A percentile compares a stretch with the other conserved stretches of the same genome.
Evolutionary conservation across 2,113 vertebrate species (phyloP).

Genomic region (Tachysurus vachellii): DNA sequence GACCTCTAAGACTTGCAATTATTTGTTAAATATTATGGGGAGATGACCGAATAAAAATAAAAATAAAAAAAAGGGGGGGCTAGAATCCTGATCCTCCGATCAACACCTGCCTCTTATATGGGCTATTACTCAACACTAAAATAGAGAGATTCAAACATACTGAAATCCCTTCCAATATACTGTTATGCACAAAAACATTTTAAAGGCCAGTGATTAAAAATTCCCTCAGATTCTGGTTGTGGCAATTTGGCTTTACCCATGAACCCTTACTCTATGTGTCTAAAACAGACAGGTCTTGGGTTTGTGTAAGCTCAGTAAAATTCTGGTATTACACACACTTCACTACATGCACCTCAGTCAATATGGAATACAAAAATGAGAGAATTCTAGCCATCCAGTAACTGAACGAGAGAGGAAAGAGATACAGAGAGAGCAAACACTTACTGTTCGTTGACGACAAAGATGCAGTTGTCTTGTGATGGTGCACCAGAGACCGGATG

Average conservation of each 20-base stretch:
- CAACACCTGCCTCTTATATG: too few species aligned
- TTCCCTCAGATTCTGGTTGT: too few species aligned
- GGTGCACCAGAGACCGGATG: constrained; percentile 90
- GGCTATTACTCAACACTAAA: too few species aligned
- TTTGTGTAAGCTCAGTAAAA: not conserved
- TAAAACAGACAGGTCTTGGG: not conserved
- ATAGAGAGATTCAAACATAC: not conserved
- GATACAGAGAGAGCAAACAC: constrained; percentile 67
- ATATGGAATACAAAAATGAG: not conserved
- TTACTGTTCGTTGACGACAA: constrained; percentile 98
- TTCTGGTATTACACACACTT: not conserved
- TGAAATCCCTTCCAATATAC: not conserved
- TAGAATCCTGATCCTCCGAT: too few species aligned
- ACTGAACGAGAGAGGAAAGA: not conserved
- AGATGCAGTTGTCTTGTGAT: constrained; percentile 98
- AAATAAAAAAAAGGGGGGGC: too few species aligned
- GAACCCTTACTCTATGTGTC: not conserved
- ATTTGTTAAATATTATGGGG: not conserved
- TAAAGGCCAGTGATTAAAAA: not conserved
- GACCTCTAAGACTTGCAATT: not conserved
- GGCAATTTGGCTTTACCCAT: not conserved
- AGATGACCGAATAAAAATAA: not conserved
- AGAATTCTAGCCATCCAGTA: not conserved
- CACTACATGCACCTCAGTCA: not conserved
- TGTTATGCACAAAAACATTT: not conserved